Evolutionary conservation across 2,888 invertebrate genomes (phyloP), one percentile per base, ranked within the genome.

Genomic region (Agonum fuliginosum): DNA sequence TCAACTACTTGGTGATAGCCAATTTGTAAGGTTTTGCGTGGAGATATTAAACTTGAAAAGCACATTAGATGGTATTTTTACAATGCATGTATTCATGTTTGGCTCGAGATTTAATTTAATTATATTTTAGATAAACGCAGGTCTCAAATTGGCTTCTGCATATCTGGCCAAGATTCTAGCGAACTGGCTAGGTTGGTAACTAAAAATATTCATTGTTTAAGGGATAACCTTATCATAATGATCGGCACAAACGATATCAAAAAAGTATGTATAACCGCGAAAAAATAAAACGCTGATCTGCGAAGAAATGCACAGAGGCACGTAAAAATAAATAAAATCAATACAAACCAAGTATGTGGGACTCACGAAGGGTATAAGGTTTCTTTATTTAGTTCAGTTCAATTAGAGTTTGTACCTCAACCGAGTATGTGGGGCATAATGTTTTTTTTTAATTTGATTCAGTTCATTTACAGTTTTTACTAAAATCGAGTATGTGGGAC

Each of bases 231-330:
- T 0, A 62, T 62, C 27, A 62, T 62, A 8, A 62, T 62, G 58
- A 62, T 62, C 17, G 58, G 58, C 3, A 62, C 58, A 30, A 62
- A 62, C 17, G 58, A 62, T 30, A 19, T 62, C 1, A 62, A 62
- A 62, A 62, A 62, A 12, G 58, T 62, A 62, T 0, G 58, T 34
- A 54, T 62, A n/a, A n/a, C n/a, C n/a, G n/a, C n/a, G n/a, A n/a
- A n/a, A n/a, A n/a, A n/a, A n/a, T n/a, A n/a, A n/a, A n/a, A n/a
- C n/a, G n/a, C n/a, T n/a, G n/a, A n/a, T n/a, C n/a, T n/a, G n/a
- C n/a, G n/a, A n/a, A n/a, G n/a, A n/a, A n/a, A n/a, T n/a, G n/a
- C n/a, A n/a, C n/a, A n/a, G n/a, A n/a, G n/a, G n/a, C n/a, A n/a
- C n/a, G n/a, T n/a, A n/a, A n/a, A n/a, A n/a, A n/a, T n/a, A n/a